Evolutionary conservation across 2,888 invertebrate species (phyloP).

Genomic region (Drosophila pseudotakahashii): DNA sequence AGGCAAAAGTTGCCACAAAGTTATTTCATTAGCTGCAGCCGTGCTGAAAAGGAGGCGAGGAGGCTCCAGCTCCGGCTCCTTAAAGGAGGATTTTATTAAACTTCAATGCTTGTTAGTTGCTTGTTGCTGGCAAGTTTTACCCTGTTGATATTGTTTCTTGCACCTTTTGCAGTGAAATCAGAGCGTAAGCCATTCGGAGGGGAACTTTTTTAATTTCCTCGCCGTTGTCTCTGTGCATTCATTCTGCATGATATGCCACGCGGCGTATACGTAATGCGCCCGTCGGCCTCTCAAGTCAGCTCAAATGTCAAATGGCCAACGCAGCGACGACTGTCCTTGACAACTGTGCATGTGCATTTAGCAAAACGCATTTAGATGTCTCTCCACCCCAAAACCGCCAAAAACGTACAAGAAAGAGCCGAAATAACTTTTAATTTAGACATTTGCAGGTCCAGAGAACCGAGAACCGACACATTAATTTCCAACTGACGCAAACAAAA

Average conservation of each 20-base stretch:
- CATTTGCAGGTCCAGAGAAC: conserved; percentile 64
- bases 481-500: conserved; percentile 62
- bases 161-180: conserved; percentile 50
- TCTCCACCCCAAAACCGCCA: conserved; percentile 2
- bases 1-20: conserved; percentile 55
- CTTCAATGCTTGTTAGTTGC: conserved; percentile 48
- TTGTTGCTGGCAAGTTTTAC: conserved; percentile 25
- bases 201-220: conserved; percentile 52
- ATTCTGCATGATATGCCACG: conserved; percentile 11
- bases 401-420: conserved; percentile 38
- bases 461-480: conserved; percentile 61
- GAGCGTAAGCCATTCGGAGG: conserved; percentile 38
- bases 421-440: conserved; percentile 74
- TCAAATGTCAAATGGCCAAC: conserved; percentile 45
- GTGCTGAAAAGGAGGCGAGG: conserved; percentile 1
- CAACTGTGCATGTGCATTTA: conserved; percentile 47
- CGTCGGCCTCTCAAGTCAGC: conserved; percentile 20
- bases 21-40: conserved; percentile 59
- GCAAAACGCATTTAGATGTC: conserved; percentile 41
- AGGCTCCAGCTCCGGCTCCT: conserved; percentile 15
- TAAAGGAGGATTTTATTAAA: conserved; percentile 50
- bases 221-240: conserved; percentile 32
- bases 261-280: conserved; percentile 58
- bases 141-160: conserved; percentile 42
- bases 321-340: conserved; percentile 27